Base-by-base conservation (phyloP, 2,113 vertebrate species). In the Hippocampus comes region DNA sequence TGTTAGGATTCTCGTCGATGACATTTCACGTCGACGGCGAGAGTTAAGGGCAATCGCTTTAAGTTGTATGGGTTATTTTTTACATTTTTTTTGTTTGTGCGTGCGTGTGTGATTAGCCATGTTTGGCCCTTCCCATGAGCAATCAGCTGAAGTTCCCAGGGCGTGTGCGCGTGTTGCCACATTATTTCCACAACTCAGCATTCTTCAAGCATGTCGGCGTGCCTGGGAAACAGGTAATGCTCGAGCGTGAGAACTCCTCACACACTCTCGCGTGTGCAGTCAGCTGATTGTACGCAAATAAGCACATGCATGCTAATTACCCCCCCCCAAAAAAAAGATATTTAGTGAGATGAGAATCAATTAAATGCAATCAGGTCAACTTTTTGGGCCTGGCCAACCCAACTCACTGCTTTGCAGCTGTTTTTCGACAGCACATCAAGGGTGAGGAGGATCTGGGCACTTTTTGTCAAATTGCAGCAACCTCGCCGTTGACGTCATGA, bases 151-250 rank as follows among this genome's bases (percentile, higher is more conserved):
- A 75, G 82, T 87, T 84, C 81, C 86, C 84, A 74, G 78, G 64
- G 63, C 60, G 46, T 48, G 41, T 69, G 51, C 63, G 63, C 68
- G 49, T 72, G 68, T 51, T 41, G 25, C 34, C 43, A 59, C 17
- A 18, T 87, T 89, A 79, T 90, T 84, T 25, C 20, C 21, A 41
- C 41, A 20, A 88, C 78, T 87, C 87, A 85, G 89, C 88, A 87
- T 74, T 75, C 68, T 79, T 21, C 60, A 2, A 27, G 59, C 15
- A 66, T 49, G 69, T 43, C 76, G 85, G 85, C 66, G 82, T 87
- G 80, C 73, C 76, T 82, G 84, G 76, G 73, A 88, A 87, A 78
- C 74, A 71, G 79, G 83, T 85, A 78, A 71, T n/a, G 86, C 86
- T 82, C 85, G 82, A 82, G 60, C 71, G 79, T 84, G 89, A 81